Evolutionary conservation across 2,113 vertebrate genomes (phyloP).

Genomic region (Axis porcinus): DNA sequence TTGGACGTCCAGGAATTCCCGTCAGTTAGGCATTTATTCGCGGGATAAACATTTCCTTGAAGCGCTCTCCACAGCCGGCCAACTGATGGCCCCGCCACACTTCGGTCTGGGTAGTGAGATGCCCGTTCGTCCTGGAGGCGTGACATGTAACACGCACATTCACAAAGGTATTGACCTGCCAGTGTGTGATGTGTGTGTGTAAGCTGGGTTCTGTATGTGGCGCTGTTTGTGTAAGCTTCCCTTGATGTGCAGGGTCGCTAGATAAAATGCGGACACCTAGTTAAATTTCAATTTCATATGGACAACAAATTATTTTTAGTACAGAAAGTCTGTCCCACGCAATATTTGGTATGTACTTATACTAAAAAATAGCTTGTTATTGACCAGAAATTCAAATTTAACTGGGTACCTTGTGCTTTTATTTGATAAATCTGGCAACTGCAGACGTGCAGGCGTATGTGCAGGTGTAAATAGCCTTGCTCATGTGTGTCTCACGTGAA

Average conservation of each 20-base stretch:
- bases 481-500: not conserved
- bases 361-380: not conserved
- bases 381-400: not conserved
- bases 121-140: not conserved
- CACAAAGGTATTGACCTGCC: not conserved
- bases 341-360: not conserved
- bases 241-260: not conserved
- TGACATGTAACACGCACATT: not conserved
- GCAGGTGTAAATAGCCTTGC: not conserved
- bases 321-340: not conserved
- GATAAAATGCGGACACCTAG: not conserved
- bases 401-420: not conserved
- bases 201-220: not conserved
- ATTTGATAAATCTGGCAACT: not conserved
- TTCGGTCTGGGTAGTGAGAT: not conserved
- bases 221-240: not conserved
- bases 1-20: slow-evolving; percentile 6
- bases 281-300: not conserved
- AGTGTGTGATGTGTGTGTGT: not conserved
- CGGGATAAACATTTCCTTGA: not conserved
- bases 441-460: too few relatives aligned
- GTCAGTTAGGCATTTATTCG: slow-evolving; percentile 33
- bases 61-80: not conserved
- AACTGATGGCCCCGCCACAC: not conserved
- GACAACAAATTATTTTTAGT: not conserved